Base-by-base conservation (phyloP, 2,888 invertebrate species). In the Andrena bucephala region DNA sequence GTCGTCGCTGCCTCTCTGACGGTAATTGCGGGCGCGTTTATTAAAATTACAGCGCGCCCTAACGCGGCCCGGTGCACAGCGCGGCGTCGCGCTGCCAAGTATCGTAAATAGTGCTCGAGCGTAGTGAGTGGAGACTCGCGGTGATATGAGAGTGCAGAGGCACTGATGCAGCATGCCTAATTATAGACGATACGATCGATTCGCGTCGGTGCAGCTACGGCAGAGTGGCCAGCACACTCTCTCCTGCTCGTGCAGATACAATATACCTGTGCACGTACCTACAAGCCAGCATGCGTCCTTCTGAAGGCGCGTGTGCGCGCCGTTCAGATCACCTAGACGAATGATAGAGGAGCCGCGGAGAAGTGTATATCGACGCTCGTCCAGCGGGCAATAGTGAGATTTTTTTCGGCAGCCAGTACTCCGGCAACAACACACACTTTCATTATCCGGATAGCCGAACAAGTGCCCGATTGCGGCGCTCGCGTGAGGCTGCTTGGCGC, bases 161-260 rank as follows among this genome's bases (percentile, higher is more conserved):
- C 77, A 77, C 69, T 71, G 85, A 84, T 81, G 72, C 84, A 80
- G 80, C 79, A 70, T 68, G 77, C 73, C 80, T 85, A 85, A 85
- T 85, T 85, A 85, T 77, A 83, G 82, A 71, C 73, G 82, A 85
- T 74, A 77, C 77, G 80, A 85, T 85, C 82, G 85, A 85, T 85
- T 81, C 80, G 60, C 80, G 80, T 77, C 71, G 81, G 72, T 80
- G 83, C 81, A 69, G 52, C 71, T n/a, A 65, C 75, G 71, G 42
- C 59, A 20, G 66, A 66, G 66, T 29, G 27, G 54, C 62, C 65
- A 27, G 57, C 31, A 42, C 65, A 52, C 57, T 36, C 36, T 29
- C 42, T 6, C 36, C 24, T 36, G 36, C 27, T 0, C 8, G 29
- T 16, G 20, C 24, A 59, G 7, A 33, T 10, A 36, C 20, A 33